Conservation (phyloP, 2,888 invertebrate species). For the Acrobasis consociella region DNA sequence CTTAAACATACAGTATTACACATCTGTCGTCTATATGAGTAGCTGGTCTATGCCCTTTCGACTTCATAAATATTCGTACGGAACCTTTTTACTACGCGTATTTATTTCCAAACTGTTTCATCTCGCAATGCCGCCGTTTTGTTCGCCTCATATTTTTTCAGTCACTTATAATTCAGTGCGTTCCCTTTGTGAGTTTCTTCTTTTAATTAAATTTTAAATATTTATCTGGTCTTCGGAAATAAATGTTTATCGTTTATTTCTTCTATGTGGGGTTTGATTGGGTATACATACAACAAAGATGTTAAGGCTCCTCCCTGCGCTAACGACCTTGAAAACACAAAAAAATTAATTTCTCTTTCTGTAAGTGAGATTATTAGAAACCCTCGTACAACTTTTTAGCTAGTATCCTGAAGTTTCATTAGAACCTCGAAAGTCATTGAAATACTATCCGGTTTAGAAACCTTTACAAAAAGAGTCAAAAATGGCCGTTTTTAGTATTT, state of each 20-base stretch:
- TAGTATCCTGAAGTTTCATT: too few species aligned
- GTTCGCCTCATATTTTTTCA: conserved; percentile 31
- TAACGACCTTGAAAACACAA: too few species aligned
- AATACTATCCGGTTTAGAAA: too few species aligned
- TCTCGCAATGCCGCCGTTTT: conserved; percentile 38
- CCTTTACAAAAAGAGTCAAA: too few species aligned
- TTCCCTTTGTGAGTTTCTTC: conserved; percentile 36
- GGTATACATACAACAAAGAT: too few species aligned
- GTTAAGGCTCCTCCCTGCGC: too few species aligned
- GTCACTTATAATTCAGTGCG: conserved; percentile 31
- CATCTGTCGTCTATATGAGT: neutral
- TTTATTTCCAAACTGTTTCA: conserved; percentile 42
- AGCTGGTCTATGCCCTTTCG: conserved; percentile 20
- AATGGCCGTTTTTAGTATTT: too few species aligned
- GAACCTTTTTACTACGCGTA: conserved; percentile 47
- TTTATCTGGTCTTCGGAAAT: conserved; percentile 17
- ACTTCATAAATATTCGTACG: conserved; percentile 49
- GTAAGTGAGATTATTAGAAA: too few species aligned
- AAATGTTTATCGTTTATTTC: neutral
- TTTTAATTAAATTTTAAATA: conserved; percentile 32
- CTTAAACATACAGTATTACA: too few species aligned
- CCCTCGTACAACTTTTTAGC: too few species aligned
- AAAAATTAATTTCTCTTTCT: too few species aligned
- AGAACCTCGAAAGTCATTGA: too few species aligned
- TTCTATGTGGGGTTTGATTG: neutral